Conservation (phyloP, 2,797 vertebrate species). For the Aratinga solstitialis region DNA sequence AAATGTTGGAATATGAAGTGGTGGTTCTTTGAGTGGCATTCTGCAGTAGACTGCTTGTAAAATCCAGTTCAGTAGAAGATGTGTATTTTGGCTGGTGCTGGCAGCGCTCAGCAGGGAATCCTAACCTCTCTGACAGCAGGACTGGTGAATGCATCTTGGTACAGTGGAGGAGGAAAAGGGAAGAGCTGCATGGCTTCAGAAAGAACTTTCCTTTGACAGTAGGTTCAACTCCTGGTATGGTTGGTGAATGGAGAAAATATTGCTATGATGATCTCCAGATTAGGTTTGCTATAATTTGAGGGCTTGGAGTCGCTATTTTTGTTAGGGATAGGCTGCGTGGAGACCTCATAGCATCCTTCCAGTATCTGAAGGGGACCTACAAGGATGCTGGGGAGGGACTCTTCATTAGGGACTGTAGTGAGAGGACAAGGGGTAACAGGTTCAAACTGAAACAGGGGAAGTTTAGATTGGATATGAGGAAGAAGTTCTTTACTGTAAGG, state of each 20-base stretch:
- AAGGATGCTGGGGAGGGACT: too few relatives aligned
- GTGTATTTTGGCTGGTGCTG: conserved; percentile 8
- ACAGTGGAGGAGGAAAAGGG: background rate
- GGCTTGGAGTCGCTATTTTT: too few relatives aligned
- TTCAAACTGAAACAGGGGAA: too few relatives aligned
- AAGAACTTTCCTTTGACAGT: background rate
- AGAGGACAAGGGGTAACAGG: too few relatives aligned
- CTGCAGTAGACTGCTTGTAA: background rate
- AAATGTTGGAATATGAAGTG: background rate
- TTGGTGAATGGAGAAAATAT: background rate
- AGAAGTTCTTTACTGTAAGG: too few relatives aligned
- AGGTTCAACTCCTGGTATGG: background rate
- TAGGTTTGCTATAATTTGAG: background rate
- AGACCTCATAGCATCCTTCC: too few relatives aligned
- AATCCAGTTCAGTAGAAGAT: background rate
- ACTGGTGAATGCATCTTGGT: background rate
- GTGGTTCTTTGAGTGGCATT: background rate
- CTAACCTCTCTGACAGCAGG: background rate
- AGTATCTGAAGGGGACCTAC: too few relatives aligned
- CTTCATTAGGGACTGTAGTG: too few relatives aligned
- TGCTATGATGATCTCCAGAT: background rate
- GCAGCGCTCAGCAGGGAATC: conserved; percentile 13
- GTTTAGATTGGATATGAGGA: too few relatives aligned
- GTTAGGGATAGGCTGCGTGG: too few relatives aligned
- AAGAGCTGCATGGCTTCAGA: background rate